Conservation (phyloP, 2,888 invertebrate genomes). For the Gisinianus flammeolus region DNA sequence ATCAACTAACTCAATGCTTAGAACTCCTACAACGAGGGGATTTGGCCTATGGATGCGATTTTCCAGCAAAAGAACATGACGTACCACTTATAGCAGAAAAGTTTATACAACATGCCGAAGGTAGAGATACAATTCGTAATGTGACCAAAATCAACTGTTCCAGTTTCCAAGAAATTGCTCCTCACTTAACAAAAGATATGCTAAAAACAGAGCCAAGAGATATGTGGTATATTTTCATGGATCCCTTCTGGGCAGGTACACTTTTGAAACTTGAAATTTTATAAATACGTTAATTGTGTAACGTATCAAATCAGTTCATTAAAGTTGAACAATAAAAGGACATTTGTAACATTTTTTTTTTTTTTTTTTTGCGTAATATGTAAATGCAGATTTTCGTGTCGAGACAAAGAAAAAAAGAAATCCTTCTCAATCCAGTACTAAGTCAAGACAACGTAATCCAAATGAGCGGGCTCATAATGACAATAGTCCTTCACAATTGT, state of each 20-base stretch:
- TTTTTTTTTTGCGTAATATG: too few species aligned
- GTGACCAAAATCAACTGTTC: constrained; percentile 35
- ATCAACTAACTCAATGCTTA: constrained; percentile 80
- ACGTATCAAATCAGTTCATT: too few species aligned
- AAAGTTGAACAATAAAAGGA: too few species aligned
- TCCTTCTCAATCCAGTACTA: background rate
- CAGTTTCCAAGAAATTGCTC: constrained; percentile 49
- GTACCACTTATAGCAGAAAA: constrained; percentile 80
- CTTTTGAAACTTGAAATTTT: too few species aligned
- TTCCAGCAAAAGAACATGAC: constrained; percentile 75
- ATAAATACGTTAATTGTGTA: too few species aligned
- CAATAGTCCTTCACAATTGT: constrained; percentile 13
- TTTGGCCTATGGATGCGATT: constrained; percentile 71
- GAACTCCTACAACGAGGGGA: constrained; percentile 78
- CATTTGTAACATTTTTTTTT: too few species aligned
- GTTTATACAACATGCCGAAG: constrained; percentile 72
- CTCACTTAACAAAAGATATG: constrained; percentile 61
- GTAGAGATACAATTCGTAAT: constrained; percentile 43
- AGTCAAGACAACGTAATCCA: background rate
- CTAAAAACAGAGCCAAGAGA: constrained; percentile 85
- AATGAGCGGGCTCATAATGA: background rate
- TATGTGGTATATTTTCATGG: constrained; percentile 84
- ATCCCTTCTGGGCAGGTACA: constrained; percentile 95
- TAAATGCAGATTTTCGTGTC: constrained; percentile 87
- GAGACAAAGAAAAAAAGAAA: constrained; percentile 61